A percentile compares a stretch with the other conserved stretches of the same genome.
These are phyloP conservation scores for Sceliomorpha sp. DNA, from an alignment of 2,888 invertebrate species.

Conservation along the genomic window DNA sequence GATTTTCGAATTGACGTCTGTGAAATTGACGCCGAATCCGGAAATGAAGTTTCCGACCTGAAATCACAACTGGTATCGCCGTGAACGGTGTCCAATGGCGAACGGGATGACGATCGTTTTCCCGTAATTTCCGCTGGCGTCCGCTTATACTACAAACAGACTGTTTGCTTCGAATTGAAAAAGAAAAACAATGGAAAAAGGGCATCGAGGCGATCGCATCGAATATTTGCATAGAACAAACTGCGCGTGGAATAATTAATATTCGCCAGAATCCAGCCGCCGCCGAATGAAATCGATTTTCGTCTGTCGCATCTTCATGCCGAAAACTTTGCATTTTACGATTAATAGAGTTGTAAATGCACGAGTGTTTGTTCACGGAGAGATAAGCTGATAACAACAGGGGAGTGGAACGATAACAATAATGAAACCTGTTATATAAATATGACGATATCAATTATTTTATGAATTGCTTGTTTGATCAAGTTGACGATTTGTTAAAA, in stretches of 20 bases:
- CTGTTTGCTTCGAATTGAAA: conserved; percentile 44
- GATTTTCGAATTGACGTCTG: conserved; percentile 71
- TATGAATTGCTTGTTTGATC: too few species aligned
- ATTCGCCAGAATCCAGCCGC: conserved; percentile 39
- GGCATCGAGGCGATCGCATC: conserved; percentile 19
- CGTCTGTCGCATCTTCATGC: conserved; percentile 22
- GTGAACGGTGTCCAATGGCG: conserved; percentile 40
- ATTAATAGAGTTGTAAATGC: too few species aligned
- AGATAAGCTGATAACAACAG: too few species aligned
- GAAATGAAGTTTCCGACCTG: conserved; percentile 73
- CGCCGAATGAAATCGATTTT: conserved; percentile 47
- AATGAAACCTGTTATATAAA: too few species aligned
- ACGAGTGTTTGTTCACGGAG: too few species aligned
- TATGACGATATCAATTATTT: too few species aligned
- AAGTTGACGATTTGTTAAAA: too few species aligned
- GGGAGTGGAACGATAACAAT: too few species aligned
- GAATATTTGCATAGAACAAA: conserved; percentile 51
- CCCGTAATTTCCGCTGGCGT: conserved; percentile 62
- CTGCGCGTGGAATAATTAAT: conserved; percentile 42
- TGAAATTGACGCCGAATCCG: conserved; percentile 69
- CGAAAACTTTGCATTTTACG: conserved; percentile 27
- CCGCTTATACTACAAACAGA: conserved; percentile 56
- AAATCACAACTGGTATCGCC: conserved; percentile 58
- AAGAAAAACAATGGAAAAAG: conserved; percentile 38
- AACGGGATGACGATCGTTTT: conserved; percentile 57